Conservation (phyloP, 2,888 invertebrate genomes). For the Andrena praecox region DNA sequence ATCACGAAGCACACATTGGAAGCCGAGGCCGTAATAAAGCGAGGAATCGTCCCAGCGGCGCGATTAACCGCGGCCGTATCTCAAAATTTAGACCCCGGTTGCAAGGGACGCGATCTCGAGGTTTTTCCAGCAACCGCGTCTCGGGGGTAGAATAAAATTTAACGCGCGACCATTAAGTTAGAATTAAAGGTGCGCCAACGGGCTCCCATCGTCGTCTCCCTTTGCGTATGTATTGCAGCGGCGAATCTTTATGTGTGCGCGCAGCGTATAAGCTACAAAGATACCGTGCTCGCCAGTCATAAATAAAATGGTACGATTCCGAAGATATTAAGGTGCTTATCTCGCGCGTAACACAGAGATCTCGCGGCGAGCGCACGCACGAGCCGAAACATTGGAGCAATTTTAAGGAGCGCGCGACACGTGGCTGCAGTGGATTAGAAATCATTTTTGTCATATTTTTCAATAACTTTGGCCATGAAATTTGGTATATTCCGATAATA, state of each 20-base stretch:
- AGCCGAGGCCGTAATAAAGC: no score
- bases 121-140: no score
- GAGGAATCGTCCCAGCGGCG: no score
- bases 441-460: not conserved
- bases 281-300: not conserved
- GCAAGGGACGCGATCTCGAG: no score
- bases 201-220: not conserved
- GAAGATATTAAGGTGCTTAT: constrained; percentile 35
- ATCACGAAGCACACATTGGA: no score
- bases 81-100: no score
- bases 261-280: not conserved
- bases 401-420: not conserved
- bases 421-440: constrained; percentile 5
- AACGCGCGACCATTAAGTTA: no score
- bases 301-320: constrained; percentile 29
- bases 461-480: not conserved
- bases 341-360: constrained; percentile 16
- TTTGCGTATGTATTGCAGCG: not conserved
- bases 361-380: not conserved
- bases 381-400: not conserved
- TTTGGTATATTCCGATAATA: not conserved
- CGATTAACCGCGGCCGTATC: no score
- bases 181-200: constrained; percentile 1
- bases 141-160: no score
- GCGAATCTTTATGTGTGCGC: not conserved